Percentiles rank a stretch among this genome's conserved stretches.
These are phyloP conservation scores for Pionites leucogaster DNA, from an alignment of 2,113 vertebrate species.

Conservation along the genomic window DNA sequence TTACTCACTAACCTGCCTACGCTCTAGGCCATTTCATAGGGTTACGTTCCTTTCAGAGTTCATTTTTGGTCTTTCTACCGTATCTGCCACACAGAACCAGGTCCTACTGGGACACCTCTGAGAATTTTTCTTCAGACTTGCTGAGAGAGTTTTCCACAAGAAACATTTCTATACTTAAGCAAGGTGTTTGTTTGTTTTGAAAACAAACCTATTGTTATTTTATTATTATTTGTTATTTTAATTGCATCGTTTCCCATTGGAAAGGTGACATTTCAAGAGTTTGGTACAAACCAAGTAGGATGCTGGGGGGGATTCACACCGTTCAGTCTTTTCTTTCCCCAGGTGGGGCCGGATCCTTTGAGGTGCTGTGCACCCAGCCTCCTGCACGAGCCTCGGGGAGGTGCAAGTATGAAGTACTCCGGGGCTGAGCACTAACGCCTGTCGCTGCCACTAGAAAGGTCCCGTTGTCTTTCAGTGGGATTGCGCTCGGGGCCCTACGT, in stretches of 20 bases:
- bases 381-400: not conserved
- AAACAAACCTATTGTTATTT: slow-evolving; percentile 68
- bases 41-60: slow-evolving; percentile 77
- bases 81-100: slow-evolving; percentile 77
- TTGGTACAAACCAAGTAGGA: slow-evolving; percentile 76
- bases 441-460: not conserved
- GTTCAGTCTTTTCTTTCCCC: slow-evolving; percentile 63
- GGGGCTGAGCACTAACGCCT: not conserved
- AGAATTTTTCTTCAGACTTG: slow-evolving; percentile 76
- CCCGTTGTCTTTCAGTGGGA: not conserved
- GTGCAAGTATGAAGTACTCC: not conserved
- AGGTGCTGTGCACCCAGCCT: slow-evolving; percentile 57
- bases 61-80: slow-evolving; percentile 73
- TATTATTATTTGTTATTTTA: slow-evolving; percentile 70
- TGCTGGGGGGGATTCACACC: not conserved
- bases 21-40: slow-evolving; percentile 76
- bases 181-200: slow-evolving; percentile 68
- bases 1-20: slow-evolving; percentile 88
- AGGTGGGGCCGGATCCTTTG: slow-evolving; percentile 35
- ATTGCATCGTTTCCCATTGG: slow-evolving; percentile 66
- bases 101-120: slow-evolving; percentile 75
- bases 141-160: slow-evolving; percentile 75
- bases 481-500: not conserved
- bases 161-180: slow-evolving; percentile 72
- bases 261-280: slow-evolving; percentile 68